Conservation (phyloP, 2,888 invertebrate species). For the Hydroisotoma schaefferi region DNA sequence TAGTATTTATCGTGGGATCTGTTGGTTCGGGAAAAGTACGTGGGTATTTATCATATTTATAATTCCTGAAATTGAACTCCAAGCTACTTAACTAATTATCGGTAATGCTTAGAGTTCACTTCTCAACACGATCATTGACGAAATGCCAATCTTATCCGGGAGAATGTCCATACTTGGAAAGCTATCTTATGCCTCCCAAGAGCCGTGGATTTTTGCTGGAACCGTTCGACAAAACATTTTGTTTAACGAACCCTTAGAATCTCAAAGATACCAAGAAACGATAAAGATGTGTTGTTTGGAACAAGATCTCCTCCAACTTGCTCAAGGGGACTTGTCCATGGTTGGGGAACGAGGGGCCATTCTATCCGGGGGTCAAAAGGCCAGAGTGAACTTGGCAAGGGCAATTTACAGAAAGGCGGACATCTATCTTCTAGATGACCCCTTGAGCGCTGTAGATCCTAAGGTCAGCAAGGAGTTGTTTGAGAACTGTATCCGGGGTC, state of each 20-base stretch:
- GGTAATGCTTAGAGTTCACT: slow-evolving; percentile 43
- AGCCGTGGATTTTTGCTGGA: slow-evolving; percentile 45
- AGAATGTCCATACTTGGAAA: slow-evolving; percentile 31
- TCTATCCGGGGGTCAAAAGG: no score
- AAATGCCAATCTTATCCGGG: slow-evolving; percentile 37
- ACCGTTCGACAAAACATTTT: slow-evolving; percentile 40
- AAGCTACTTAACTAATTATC: no score
- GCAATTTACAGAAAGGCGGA: no score
- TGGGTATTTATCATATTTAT: no score
- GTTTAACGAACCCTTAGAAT: slow-evolving; percentile 33
- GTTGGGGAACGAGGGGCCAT: slow-evolving; percentile 34
- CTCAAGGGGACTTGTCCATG: slow-evolving; percentile 30
- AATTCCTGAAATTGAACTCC: no score
- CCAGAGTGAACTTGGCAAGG: no score
- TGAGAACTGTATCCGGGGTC: slow-evolving; percentile 51
- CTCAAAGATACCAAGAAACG: slow-evolving; percentile 23
- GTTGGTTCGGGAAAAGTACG: no score
- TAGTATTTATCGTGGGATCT: no score
- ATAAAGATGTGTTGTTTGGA: slow-evolving; percentile 31
- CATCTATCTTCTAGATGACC: no score
- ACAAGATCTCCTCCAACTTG: slow-evolving; percentile 29
- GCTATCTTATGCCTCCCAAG: slow-evolving; percentile 40
- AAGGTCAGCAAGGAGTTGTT: no score
- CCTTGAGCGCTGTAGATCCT: no score
- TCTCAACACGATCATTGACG: slow-evolving; percentile 39